Percentiles rank a stretch among this genome's conserved stretches.
phyloP scores from a whole-genome alignment of 2,888 invertebrate genomes.

The Orthosia incerta region DNA sequence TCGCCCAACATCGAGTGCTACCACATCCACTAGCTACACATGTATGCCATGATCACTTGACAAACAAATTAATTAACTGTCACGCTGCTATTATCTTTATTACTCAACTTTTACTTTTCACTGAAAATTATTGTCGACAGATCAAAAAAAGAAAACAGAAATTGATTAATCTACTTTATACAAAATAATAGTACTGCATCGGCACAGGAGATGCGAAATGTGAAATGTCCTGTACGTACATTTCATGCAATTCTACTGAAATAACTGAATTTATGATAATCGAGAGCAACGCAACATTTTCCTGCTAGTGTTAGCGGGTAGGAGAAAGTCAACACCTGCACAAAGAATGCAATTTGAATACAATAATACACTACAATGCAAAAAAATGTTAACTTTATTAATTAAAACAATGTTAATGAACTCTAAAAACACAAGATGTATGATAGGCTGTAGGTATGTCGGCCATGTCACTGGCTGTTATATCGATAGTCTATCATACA shows the following conservation, averaged over 20 bases:
- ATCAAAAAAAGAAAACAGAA: slow-evolving; percentile 65
- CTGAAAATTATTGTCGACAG: slow-evolving; percentile 63
- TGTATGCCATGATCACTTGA: slow-evolving; percentile 80
- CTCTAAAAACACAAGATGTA: slow-evolving; percentile 80
- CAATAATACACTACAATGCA: slow-evolving; percentile 89
- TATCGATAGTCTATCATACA: slow-evolving; percentile 77
- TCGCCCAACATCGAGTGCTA: slow-evolving; percentile 78
- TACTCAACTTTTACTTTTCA: slow-evolving; percentile 60
- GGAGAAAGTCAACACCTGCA: slow-evolving; percentile 90
- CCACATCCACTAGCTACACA: slow-evolving; percentile 88
- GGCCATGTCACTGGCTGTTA: slow-evolving; percentile 20
- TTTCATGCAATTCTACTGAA: slow-evolving; percentile 84
- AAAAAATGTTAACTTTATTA: slow-evolving; percentile 85
- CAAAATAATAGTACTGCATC: slow-evolving; percentile 73
- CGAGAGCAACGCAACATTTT: slow-evolving; percentile 90
- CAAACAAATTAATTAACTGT: slow-evolving; percentile 86
- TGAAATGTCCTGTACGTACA: slow-evolving; percentile 83
- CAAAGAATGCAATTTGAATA: slow-evolving; percentile 90
- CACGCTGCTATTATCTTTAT: slow-evolving; percentile 68
- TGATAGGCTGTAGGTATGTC: slow-evolving; percentile 73
- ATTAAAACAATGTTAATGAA: slow-evolving; percentile 86
- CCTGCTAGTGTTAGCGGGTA: slow-evolving; percentile 90
- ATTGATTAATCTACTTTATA: slow-evolving; percentile 66
- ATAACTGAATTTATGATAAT: slow-evolving; percentile 79
- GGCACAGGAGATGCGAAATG: slow-evolving; percentile 80